Conservation (phyloP, 64 coral and sea anemone genomes). For the Dendronephthya gigantea region DNA sequence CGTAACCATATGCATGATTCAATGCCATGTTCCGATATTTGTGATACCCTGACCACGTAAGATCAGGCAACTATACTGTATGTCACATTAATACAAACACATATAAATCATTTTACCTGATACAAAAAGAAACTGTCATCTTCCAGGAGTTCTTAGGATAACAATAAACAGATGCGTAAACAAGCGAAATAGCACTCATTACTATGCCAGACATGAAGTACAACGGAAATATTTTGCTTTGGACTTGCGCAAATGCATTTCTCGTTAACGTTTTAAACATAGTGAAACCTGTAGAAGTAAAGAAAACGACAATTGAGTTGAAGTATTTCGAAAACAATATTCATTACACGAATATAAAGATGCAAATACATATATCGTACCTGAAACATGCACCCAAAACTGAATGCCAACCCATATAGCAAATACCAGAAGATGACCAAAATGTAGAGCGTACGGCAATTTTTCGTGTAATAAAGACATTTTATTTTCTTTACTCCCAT, state of each 20-base stretch:
- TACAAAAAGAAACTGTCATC: not conserved
- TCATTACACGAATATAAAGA: too few relatives aligned
- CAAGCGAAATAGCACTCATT: not conserved
- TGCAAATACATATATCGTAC: too few relatives aligned
- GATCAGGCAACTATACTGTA: too few relatives aligned
- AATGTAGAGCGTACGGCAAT: not conserved
- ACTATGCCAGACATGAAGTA: constrained; percentile 4
- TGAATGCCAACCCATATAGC: not conserved
- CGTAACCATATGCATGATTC: too few relatives aligned
- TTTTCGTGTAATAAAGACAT: not conserved
- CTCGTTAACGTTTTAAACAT: not conserved
- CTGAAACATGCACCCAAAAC: constrained; percentile 4
- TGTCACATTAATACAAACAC: too few relatives aligned
- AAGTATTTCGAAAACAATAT: too few relatives aligned
- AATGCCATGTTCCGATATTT: too few relatives aligned
- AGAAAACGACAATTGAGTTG: too few relatives aligned
- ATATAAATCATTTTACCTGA: not conserved
- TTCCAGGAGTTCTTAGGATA: not conserved
- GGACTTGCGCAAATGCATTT: not conserved
- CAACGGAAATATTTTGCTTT: constrained; percentile 12
- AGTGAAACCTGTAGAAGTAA: constrained; percentile 4
- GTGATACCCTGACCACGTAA: too few relatives aligned
- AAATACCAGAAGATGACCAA: not conserved
- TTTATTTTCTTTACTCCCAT: not conserved
- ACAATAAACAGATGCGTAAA: not conserved